phyloP scores from a whole-genome alignment of 2,113 vertebrate genomes.

The Mustelus asterias region DNA sequence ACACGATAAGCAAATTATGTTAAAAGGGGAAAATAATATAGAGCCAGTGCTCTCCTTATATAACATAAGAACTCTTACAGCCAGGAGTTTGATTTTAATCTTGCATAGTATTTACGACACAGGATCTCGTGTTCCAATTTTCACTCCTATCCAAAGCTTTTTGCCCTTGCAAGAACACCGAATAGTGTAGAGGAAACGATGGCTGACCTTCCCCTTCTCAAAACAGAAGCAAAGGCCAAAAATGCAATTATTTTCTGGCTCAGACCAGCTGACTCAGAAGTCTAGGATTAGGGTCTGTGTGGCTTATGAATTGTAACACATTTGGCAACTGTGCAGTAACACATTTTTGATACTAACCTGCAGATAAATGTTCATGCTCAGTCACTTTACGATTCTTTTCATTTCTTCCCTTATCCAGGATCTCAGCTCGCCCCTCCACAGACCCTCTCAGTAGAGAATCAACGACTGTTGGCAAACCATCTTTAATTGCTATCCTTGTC shows the following conservation, averaged over 20 bases:
- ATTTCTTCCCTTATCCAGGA: neutral
- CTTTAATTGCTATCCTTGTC: neutral
- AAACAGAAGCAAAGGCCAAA: neutral
- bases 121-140: neutral
- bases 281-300: neutral
- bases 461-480: slow-evolving; percentile 1
- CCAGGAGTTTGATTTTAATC: neutral
- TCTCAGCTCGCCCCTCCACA: neutral
- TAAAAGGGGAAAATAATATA: neutral
- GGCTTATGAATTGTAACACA: neutral
- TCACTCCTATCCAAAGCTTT: neutral
- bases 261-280: neutral
- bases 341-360: slow-evolving; percentile 15
- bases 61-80: neutral
- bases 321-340: too few species aligned
- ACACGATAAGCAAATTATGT: neutral
- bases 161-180: neutral
- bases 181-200: neutral
- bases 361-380: neutral
- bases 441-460: neutral
- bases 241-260: neutral
- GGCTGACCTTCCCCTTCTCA: neutral
- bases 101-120: neutral
- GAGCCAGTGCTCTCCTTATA: neutral
- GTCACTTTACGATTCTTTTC: slow-evolving; percentile 18